phyloP scores from a whole-genome alignment of 1,140 invertebrate species.

The Sarcophaga bullata region DNA sequence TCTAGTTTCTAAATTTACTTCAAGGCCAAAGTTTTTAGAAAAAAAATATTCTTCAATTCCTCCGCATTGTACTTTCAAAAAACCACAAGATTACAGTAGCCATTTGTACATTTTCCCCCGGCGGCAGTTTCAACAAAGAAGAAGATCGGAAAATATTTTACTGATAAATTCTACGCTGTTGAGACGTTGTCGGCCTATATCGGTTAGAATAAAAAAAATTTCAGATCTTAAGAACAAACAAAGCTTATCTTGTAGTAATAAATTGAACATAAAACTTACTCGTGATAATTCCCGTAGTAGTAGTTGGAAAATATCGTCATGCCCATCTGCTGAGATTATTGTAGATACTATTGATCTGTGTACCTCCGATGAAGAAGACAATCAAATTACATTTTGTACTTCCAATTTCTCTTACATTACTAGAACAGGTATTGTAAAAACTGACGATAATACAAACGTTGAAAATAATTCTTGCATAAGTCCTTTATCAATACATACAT shows the following conservation, averaged over 20 bases:
- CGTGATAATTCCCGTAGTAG: constrained; percentile 58
- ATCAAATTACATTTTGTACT: constrained; percentile 22
- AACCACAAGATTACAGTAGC: constrained; percentile 59
- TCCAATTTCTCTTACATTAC: constrained; percentile 30
- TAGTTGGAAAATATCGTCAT: constrained; percentile 60
- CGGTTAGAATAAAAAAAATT: constrained; percentile 65
- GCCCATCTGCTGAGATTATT: constrained; percentile 57
- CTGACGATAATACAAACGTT: constrained; percentile 19
- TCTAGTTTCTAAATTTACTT: constrained; percentile 57
- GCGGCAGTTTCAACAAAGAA: constrained; percentile 57
- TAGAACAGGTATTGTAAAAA: constrained; percentile 45
- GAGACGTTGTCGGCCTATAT: constrained; percentile 66
- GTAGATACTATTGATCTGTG: constrained; percentile 69
- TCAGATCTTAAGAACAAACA: constrained; percentile 43
- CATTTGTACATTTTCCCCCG: constrained; percentile 68
- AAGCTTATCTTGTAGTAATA: constrained; percentile 23
- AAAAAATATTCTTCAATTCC: constrained; percentile 61
- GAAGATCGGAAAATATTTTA: constrained; percentile 57
- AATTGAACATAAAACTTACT: constrained; percentile 60
- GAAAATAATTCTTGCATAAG: constrained; percentile 8
- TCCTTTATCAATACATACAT: constrained; percentile 18
- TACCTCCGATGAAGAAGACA: constrained; percentile 67
- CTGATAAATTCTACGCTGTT: constrained; percentile 60
- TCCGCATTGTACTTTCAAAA: constrained; percentile 67
- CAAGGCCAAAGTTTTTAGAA: constrained; percentile 67